Percentiles rank a stretch among this genome's conserved stretches.
Conservation (phyloP, 1,140 invertebrate species). For the Andricus grossulariae region DNA sequence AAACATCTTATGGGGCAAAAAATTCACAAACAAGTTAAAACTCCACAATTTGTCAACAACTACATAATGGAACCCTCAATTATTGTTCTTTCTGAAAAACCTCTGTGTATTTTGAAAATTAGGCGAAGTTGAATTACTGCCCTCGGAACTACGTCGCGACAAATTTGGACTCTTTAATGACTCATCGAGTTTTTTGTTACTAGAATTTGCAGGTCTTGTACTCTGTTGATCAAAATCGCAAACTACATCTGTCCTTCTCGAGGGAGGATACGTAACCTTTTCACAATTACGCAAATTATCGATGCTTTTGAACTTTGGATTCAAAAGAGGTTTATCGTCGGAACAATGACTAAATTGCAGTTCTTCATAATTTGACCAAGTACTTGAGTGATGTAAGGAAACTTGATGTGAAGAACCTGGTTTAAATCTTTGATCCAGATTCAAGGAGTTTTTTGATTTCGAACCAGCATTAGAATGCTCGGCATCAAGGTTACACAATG, state of each 20-base stretch:
- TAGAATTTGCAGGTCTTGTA: conserved; percentile 45
- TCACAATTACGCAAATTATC: conserved; percentile 56
- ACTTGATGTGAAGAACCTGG: neutral
- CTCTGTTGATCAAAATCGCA: conserved; percentile 45
- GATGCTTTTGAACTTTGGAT: conserved; percentile 58
- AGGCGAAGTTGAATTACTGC: conserved; percentile 43
- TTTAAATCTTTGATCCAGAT: conserved; percentile 37
- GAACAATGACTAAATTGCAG: conserved; percentile 10
- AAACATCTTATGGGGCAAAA: neutral
- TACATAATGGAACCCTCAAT: neutral
- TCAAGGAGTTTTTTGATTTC: conserved; percentile 61
- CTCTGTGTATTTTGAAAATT: conserved; percentile 54
- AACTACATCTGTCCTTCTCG: conserved; percentile 33
- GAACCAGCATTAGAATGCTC: conserved; percentile 67
- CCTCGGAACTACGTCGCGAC: conserved; percentile 45
- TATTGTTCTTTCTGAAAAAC: conserved; percentile 54
- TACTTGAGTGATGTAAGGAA: neutral
- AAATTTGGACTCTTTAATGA: conserved; percentile 41
- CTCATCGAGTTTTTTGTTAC: conserved; percentile 49
- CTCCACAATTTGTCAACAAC: neutral
- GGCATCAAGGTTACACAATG: conserved; percentile 66
- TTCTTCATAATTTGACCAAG: conserved; percentile 22
- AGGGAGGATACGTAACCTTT: conserved; percentile 33
- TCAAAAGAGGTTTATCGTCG: conserved; percentile 33
- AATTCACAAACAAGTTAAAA: neutral